A percentile compares a stretch with the other conserved stretches of the same genome.
Evolutionary conservation across 2,797 vertebrate species (phyloP).

Genomic region (Antennarius maculatus): DNA sequence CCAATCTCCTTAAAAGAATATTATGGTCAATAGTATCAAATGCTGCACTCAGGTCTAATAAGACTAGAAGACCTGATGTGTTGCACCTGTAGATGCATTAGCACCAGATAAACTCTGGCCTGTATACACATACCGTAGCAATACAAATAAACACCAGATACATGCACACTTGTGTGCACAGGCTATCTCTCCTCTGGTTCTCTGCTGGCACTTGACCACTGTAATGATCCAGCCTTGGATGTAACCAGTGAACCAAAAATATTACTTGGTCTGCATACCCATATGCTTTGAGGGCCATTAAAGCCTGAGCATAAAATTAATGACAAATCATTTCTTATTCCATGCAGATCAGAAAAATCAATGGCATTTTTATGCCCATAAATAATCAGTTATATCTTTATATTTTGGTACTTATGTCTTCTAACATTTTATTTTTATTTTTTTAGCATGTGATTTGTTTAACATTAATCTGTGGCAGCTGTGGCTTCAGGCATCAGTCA

Average conservation of each 20-base stretch:
- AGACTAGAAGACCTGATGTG: too few relatives aligned
- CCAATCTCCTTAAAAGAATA: too few relatives aligned
- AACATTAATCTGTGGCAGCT: conserved; percentile 9
- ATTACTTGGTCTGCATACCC: conserved; percentile 39
- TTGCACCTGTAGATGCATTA: conserved; percentile 30
- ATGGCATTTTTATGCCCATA: not conserved
- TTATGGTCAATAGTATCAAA: too few relatives aligned
- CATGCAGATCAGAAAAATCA: conserved; percentile 36
- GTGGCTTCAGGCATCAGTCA: conserved; percentile 29
- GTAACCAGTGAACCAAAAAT: conserved; percentile 46
- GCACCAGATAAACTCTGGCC: conserved; percentile 14
- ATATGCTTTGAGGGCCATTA: conserved; percentile 24
- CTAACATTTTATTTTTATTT: not conserved
- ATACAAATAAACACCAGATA: conserved; percentile 6
- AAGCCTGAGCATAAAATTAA: conserved; percentile 12
- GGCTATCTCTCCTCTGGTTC: not conserved
- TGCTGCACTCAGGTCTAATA: too few relatives aligned
- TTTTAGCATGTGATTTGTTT: conserved; percentile 10
- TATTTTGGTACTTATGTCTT: not conserved
- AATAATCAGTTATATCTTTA: conserved; percentile 6
- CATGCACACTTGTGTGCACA: not conserved
- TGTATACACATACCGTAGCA: conserved; percentile 10
- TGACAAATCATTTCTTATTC: conserved; percentile 46
- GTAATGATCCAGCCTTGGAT: conserved; percentile 47
- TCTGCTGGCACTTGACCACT: conserved; percentile 17